Conservation (phyloP, 2,113 vertebrate genomes). For the Callipepla squamata region DNA sequence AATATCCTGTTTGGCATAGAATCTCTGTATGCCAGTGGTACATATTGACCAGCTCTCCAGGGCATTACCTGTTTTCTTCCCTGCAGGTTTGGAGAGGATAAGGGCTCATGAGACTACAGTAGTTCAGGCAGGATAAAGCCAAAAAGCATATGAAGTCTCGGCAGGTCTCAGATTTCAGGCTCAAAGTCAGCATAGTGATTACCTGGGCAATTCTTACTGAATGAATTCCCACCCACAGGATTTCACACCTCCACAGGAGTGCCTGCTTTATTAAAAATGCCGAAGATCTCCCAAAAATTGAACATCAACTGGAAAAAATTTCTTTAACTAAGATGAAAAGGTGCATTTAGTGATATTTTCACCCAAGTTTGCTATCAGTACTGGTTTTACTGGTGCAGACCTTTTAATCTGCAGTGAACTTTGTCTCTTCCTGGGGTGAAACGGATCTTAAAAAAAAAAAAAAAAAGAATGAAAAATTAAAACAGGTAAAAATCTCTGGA, state of each 20-base stretch:
- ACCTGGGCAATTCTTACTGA: background rate
- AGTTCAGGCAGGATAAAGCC: background rate
- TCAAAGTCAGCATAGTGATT: background rate
- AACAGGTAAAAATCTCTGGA: background rate
- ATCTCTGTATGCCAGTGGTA: background rate
- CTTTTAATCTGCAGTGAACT: constrained; percentile 20
- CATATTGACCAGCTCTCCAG: background rate
- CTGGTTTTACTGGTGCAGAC: background rate
- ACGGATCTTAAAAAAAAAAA: background rate
- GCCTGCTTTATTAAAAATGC: constrained; percentile 3
- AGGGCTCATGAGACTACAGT: background rate
- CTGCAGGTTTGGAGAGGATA: background rate
- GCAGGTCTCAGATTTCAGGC: constrained; percentile 9
- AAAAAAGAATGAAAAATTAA: background rate
- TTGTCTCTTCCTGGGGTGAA: background rate
- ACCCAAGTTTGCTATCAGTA: background rate
- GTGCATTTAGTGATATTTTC: background rate
- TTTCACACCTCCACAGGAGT: background rate
- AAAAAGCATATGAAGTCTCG: background rate
- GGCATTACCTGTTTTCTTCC: background rate
- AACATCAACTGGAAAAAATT: background rate
- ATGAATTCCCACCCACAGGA: background rate
- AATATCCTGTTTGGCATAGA: constrained; percentile 29
- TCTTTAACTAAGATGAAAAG: background rate
- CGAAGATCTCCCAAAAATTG: background rate